phyloP scores from a whole-genome alignment of 2,888 invertebrate species.

The Mesorhabditis belari region DNA sequence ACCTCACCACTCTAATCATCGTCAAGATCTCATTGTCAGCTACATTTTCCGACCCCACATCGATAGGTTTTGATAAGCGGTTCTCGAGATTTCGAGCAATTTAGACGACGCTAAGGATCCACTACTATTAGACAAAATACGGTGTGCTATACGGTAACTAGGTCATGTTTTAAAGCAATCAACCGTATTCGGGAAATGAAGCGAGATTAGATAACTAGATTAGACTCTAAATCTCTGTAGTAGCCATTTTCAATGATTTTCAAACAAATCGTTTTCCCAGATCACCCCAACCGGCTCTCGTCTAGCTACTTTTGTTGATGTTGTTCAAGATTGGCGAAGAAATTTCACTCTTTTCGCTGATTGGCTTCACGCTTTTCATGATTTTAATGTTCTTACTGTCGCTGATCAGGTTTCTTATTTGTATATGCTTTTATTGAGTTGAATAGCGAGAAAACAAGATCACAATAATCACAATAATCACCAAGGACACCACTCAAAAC shows the following conservation, averaged over 20 bases:
- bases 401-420: constrained; percentile 32
- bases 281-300: constrained; percentile 27
- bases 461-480: background rate
- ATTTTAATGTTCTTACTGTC: constrained; percentile 26
- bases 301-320: constrained; percentile 33
- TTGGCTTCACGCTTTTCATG: constrained; percentile 38
- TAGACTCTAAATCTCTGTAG: too few species aligned
- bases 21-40: too few species aligned
- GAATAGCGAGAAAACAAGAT: too few species aligned
- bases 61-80: too few species aligned
- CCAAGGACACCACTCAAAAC: background rate
- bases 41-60: too few species aligned
- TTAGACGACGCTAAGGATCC: too few species aligned
- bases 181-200: background rate
- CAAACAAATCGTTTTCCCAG: constrained; percentile 11
- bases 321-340: constrained; percentile 42
- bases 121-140: too few species aligned
- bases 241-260: background rate
- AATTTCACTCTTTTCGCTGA: constrained; percentile 42
- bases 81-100: too few species aligned
- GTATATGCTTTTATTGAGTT: too few species aligned
- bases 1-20: too few species aligned
- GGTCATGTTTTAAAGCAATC: background rate
- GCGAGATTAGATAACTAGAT: too few species aligned
- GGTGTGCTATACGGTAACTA: background rate